Evolutionary conservation across 1,140 invertebrate genomes (phyloP).

Genomic region (Zaprionus camerounensis): DNA sequence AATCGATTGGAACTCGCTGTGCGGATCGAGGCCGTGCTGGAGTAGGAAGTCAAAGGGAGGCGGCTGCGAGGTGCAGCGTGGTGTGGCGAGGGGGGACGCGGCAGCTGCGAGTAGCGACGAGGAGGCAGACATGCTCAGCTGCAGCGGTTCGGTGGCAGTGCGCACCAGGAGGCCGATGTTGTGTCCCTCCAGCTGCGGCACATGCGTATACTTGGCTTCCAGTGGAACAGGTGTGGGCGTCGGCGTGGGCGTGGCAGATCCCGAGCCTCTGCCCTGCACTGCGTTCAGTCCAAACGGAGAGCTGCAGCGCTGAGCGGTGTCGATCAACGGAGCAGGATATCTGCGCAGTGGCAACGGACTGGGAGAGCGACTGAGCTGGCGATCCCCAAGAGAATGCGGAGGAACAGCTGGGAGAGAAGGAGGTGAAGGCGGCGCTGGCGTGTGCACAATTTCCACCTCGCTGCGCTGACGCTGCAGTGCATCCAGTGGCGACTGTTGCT

Average conservation of each 20-base stretch:
- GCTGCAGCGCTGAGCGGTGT: conserved; percentile 64
- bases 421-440: conserved; percentile 15
- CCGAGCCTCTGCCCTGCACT: conserved; percentile 26
- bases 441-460: conserved; percentile 63
- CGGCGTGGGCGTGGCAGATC: conserved; percentile 15
- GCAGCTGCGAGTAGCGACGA: conserved; percentile 57
- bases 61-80: conserved; percentile 51
- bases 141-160: conserved; percentile 64
- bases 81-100: conserved; percentile 55
- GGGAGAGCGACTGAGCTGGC: conserved; percentile 60
- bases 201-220: conserved; percentile 52
- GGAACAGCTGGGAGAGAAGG: background rate
- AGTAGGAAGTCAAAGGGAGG: conserved; percentile 63
- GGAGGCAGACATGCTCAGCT: conserved; percentile 61
- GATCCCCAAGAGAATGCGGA: background rate
- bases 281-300: conserved; percentile 75
- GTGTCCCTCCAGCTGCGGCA: conserved; percentile 76
- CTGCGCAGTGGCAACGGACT: conserved; percentile 64
- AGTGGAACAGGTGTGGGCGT: conserved; percentile 15
- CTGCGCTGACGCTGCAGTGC: conserved; percentile 57
- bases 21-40: conserved; percentile 28
- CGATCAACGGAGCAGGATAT: conserved; percentile 74
- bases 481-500: conserved; percentile 6
- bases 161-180: conserved; percentile 74
- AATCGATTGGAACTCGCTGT: conserved; percentile 50